A percentile compares a stretch with the other conserved stretches of the same genome.
Conservation (phyloP, 64 coral and sea anemone species). For the Hydrozoanthus tunicans region DNA sequence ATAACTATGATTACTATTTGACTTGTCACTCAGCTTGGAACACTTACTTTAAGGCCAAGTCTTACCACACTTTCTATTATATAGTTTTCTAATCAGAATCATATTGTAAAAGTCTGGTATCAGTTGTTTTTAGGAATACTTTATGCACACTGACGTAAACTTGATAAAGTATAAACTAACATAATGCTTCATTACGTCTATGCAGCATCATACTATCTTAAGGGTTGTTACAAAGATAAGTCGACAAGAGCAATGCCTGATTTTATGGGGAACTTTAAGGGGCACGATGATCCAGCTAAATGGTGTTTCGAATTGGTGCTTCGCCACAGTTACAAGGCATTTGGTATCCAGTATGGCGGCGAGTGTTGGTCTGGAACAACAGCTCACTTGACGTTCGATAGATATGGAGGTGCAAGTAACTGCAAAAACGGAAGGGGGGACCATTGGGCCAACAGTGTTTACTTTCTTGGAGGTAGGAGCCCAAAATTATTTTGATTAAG, state of each 20-base stretch:
- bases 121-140: too few species aligned
- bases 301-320: conserved; percentile 33
- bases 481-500: too few species aligned
- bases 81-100: too few species aligned
- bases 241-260: not conserved
- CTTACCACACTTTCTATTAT: too few species aligned
- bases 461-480: conserved; percentile 42
- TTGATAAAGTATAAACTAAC: not conserved
- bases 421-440: conserved; percentile 30
- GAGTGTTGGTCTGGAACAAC: conserved; percentile 23
- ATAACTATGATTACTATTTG: too few species aligned
- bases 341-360: conserved; percentile 45
- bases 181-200: not conserved
- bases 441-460: conserved; percentile 46
- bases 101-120: too few species aligned
- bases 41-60: too few species aligned
- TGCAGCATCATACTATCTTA: conserved; percentile 11
- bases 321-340: conserved; percentile 19
- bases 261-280: conserved; percentile 49
- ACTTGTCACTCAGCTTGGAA: too few species aligned
- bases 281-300: conserved; percentile 31
- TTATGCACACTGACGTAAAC: too few species aligned
- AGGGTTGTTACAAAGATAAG: conserved; percentile 26
- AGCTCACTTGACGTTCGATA: conserved; percentile 7
- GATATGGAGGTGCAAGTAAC: not conserved